phyloP scores from a whole-genome alignment of 1,140 invertebrate genomes.

The Zaprionus davidi region DNA sequence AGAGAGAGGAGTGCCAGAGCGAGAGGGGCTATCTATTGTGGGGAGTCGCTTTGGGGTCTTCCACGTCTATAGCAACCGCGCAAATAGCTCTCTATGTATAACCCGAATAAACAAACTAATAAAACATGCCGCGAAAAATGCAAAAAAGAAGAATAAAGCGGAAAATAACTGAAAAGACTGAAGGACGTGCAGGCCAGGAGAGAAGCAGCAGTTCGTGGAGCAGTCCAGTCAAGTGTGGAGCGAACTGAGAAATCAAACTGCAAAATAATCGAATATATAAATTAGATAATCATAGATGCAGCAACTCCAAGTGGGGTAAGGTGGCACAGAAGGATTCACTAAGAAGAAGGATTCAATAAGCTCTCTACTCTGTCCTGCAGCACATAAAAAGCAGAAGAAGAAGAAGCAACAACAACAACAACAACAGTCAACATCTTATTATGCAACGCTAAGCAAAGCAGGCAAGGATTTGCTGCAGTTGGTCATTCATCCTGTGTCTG shows the following conservation, averaged over 20 bases:
- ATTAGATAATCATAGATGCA: slow-evolving; percentile 35
- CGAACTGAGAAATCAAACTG: slow-evolving; percentile 3
- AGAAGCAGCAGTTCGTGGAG: slow-evolving; percentile 13
- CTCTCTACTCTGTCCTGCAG: neutral
- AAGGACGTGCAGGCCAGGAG: slow-evolving; percentile 42
- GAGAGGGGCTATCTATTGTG: slow-evolving; percentile 24
- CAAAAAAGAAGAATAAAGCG: slow-evolving; percentile 32
- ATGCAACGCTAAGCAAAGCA: slow-evolving; percentile 48
- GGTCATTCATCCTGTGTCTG: slow-evolving; percentile 13
- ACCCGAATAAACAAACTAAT: slow-evolving; percentile 85
- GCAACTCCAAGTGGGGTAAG: neutral
- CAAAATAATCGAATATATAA: slow-evolving; percentile 16
- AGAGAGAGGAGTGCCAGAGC: slow-evolving; percentile 23
- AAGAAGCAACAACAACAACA: neutral
- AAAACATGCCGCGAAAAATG: slow-evolving; percentile 72
- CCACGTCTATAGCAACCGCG: slow-evolving; percentile 76
- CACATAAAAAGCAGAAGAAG: neutral
- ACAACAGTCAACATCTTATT: slow-evolving; percentile 34
- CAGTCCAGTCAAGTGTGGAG: slow-evolving; percentile 17
- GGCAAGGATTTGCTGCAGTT: slow-evolving; percentile 16
- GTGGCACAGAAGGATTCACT: neutral
- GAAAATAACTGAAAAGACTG: slow-evolving; percentile 61
- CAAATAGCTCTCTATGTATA: slow-evolving; percentile 70
- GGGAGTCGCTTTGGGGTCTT: slow-evolving; percentile 33
- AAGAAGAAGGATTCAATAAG: neutral